These are phyloP conservation scores for Apamea crenata DNA, from an alignment of 2,888 invertebrate species.

Conservation along the genomic window DNA sequence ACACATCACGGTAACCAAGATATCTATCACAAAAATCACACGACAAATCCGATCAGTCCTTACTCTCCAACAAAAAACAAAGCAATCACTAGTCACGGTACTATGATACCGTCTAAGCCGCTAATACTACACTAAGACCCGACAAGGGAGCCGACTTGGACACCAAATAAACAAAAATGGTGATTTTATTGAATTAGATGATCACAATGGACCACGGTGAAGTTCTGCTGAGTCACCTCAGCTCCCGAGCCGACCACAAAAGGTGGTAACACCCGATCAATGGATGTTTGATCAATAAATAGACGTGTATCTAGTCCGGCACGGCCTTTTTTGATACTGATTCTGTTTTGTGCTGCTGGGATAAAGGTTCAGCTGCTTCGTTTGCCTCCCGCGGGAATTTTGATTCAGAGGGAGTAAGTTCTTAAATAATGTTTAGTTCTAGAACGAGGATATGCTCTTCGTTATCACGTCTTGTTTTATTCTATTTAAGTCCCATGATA, in stretches of 20 bases:
- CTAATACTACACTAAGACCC: slow-evolving; percentile 83
- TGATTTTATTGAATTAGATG: slow-evolving; percentile 90
- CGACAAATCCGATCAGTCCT: slow-evolving; percentile 66
- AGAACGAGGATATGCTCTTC: not conserved
- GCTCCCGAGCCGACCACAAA: slow-evolving; percentile 84
- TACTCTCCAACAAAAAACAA: slow-evolving; percentile 69
- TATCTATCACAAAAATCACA: slow-evolving; percentile 60
- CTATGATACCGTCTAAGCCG: slow-evolving; percentile 83
- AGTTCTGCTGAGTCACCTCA: slow-evolving; percentile 84
- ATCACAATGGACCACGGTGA: slow-evolving; percentile 85
- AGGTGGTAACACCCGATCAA: slow-evolving; percentile 89
- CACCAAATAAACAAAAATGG: slow-evolving; percentile 88
- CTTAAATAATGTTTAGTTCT: not conserved
- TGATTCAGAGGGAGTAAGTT: not conserved
- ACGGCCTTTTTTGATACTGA: slow-evolving; percentile 64
- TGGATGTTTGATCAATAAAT: slow-evolving; percentile 89
- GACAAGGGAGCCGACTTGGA: slow-evolving; percentile 84
- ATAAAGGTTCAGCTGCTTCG: slow-evolving; percentile 52
- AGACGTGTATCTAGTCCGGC: slow-evolving; percentile 78
- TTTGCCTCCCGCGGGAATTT: slow-evolving; percentile 3
- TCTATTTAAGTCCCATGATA: not conserved
- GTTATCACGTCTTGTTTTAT: not conserved
- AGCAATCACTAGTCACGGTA: slow-evolving; percentile 77
- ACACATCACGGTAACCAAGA: slow-evolving; percentile 26
- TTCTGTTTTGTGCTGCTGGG: slow-evolving; percentile 60